These are phyloP conservation scores for Glyphotaelius pellucidus DNA, from an alignment of 2,888 invertebrate species.

Conservation along the genomic window DNA sequence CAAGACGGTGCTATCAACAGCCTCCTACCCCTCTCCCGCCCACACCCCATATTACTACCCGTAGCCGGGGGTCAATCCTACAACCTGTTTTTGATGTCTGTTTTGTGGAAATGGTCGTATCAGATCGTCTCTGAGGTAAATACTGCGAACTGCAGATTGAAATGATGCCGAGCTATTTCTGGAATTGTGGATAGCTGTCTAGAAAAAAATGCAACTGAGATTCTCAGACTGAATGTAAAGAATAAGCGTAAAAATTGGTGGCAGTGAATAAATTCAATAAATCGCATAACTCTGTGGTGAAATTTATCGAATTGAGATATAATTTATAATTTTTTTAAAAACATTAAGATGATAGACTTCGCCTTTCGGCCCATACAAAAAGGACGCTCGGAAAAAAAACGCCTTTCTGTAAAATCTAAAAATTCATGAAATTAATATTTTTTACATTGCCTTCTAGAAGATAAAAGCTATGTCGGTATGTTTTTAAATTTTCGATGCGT, in stretches of 20 bases:
- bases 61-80: constrained; percentile 8
- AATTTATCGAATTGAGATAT: too few relatives aligned
- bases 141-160: background rate
- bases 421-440: too few relatives aligned
- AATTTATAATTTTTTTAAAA: too few relatives aligned
- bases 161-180: background rate
- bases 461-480: too few relatives aligned
- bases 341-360: too few relatives aligned
- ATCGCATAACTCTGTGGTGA: too few relatives aligned
- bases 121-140: constrained; percentile 11
- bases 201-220: background rate
- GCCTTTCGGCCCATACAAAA: too few relatives aligned
- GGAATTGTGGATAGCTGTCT: background rate
- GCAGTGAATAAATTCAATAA: background rate
- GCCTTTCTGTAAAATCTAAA: too few relatives aligned
- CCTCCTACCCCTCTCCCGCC: background rate
- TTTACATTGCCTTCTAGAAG: too few relatives aligned
- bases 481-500: too few relatives aligned
- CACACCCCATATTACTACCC: background rate
- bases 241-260: background rate
- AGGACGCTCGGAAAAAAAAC: too few relatives aligned
- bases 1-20: constrained; percentile 8
- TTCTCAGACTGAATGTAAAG: background rate
- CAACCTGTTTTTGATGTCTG: constrained; percentile 32
- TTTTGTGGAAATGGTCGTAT: constrained; percentile 17